Percentiles rank a stretch among this genome's conserved stretches.
phyloP scores from a whole-genome alignment of 2,888 invertebrate genomes.

The Macropis europaea region DNA sequence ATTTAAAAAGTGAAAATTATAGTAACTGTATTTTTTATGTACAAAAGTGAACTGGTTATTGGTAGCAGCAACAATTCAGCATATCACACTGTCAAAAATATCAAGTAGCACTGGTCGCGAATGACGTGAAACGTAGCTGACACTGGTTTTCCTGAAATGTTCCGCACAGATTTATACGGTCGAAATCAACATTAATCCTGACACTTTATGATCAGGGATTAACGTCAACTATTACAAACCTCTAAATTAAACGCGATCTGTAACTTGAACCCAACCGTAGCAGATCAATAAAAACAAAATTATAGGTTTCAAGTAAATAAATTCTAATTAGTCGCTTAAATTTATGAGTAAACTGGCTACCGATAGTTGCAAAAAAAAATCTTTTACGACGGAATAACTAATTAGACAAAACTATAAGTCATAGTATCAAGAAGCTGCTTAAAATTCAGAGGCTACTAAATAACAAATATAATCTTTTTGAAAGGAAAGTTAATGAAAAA shows the following conservation, averaged over 20 bases:
- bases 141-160: slow-evolving; percentile 18
- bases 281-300: slow-evolving; percentile 1
- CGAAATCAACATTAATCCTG: slow-evolving; percentile 1
- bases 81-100: slow-evolving; percentile 3
- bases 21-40: neutral
- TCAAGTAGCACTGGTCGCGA: neutral
- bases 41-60: neutral
- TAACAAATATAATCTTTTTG: no score
- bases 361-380: neutral
- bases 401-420: no score
- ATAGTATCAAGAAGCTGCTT: no score
- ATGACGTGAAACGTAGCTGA: slow-evolving; percentile 17
- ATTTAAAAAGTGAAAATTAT: no score
- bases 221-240: slow-evolving; percentile 11
- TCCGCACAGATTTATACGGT: slow-evolving; percentile 8
- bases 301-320: neutral
- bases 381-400: no score
- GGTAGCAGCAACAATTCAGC: neutral
- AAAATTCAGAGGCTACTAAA: no score
- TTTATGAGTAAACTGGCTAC: neutral
- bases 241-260: slow-evolving; percentile 4
- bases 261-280: neutral
- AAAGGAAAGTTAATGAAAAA: no score
- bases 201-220: slow-evolving; percentile 22
- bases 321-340: neutral